phyloP scores from a whole-genome alignment of 2,113 vertebrate species.

The Aepyceros melampus region DNA sequence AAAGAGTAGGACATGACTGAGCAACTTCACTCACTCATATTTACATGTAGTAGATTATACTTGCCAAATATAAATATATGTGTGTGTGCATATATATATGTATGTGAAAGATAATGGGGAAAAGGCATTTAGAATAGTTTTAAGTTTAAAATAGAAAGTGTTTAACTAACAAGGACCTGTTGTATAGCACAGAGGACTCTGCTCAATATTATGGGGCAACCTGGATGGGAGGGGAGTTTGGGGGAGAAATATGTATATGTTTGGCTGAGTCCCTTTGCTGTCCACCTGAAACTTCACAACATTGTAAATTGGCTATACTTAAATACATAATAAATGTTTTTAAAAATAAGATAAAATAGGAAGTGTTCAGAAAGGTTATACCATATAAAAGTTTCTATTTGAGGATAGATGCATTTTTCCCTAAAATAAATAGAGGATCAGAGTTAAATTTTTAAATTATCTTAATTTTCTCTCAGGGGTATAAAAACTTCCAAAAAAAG shows the following conservation, averaged over 20 bases:
- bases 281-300: background rate
- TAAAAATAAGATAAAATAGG: background rate
- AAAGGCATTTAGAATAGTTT: background rate
- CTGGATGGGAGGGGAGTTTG: background rate
- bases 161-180: background rate
- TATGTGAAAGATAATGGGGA: background rate
- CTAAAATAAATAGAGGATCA: background rate
- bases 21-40: background rate
- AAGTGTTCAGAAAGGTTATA: background rate
- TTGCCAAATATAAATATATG: background rate
- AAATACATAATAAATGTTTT: background rate
- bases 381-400: background rate
- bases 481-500: background rate
- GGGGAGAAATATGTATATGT: background rate
- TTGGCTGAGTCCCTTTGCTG: background rate
- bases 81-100: background rate
- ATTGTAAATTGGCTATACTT: background rate
- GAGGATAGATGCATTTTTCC: background rate
- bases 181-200: background rate
- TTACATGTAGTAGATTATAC: background rate
- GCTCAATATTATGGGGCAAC: background rate
- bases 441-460: background rate
- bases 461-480: background rate
- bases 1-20: too few species aligned
- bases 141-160: background rate